phyloP scores from a whole-genome alignment of 2,888 invertebrate genomes.

The Hyposoter didymator region DNA sequence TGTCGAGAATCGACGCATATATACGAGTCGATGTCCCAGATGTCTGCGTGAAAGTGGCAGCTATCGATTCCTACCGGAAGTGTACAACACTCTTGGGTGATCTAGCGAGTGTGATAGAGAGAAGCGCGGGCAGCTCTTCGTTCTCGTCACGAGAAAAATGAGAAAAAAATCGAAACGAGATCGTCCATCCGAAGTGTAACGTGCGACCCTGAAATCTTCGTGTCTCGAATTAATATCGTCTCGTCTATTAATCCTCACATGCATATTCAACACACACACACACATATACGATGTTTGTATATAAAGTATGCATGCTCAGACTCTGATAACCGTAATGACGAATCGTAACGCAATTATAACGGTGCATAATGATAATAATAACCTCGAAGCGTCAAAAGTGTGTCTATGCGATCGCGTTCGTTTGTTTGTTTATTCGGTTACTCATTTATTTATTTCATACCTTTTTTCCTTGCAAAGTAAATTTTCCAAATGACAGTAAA shows the following conservation, averaged over 20 bases:
- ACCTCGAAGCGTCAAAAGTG: slow-evolving; percentile 16
- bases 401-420: slow-evolving; percentile 1
- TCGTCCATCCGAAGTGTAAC: slow-evolving; percentile 73
- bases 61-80: slow-evolving; percentile 73
- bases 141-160: slow-evolving; percentile 29
- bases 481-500: neutral
- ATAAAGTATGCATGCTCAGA: neutral
- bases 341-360: slow-evolving; percentile 46
- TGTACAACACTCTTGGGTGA: slow-evolving; percentile 28
- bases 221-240: slow-evolving; percentile 55
- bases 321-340: slow-evolving; percentile 45
- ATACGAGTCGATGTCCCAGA: slow-evolving; percentile 71
- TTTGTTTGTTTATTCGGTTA: neutral
- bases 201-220: slow-evolving; percentile 71
- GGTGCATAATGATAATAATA: slow-evolving; percentile 27
- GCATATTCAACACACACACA: neutral
- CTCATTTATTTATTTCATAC: neutral
- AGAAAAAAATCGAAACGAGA: slow-evolving; percentile 54
- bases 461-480: neutral
- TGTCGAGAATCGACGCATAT: neutral
- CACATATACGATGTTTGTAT: neutral
- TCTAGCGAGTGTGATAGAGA: neutral
- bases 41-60: slow-evolving; percentile 73
- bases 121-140: neutral
- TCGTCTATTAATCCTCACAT: slow-evolving; percentile 32